A percentile compares a stretch with the other conserved stretches of the same genome.
Conservation (phyloP, 1,140 invertebrate genomes). For the Sitobion miscanthi region DNA sequence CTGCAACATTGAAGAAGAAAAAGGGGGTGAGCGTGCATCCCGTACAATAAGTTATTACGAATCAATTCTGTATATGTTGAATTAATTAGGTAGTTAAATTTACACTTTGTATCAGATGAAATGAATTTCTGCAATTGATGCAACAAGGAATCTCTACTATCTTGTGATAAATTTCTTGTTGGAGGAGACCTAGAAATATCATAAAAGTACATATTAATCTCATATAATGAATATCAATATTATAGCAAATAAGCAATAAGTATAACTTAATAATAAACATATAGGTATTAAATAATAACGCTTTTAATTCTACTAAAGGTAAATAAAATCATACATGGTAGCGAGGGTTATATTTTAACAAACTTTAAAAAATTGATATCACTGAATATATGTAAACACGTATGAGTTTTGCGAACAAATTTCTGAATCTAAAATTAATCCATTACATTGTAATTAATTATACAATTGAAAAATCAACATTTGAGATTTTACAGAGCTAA, state of each 20-base stretch:
- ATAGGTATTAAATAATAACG: not conserved
- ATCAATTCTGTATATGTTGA: not conserved
- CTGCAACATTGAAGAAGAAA: too few relatives aligned
- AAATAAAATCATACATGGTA: not conserved
- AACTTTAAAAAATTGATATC: not conserved
- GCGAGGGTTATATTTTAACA: not conserved
- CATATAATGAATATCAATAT: too few relatives aligned
- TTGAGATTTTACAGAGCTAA: not conserved
- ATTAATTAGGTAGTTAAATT: not conserved
- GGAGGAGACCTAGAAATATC: conserved; percentile 21
- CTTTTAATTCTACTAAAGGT: not conserved
- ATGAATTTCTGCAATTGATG: conserved; percentile 35
- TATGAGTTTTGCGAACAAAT: not conserved
- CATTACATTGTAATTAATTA: not conserved
- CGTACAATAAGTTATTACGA: not conserved
- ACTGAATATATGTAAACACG: not conserved
- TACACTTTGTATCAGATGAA: conserved; percentile 30
- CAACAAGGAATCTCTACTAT: not conserved
- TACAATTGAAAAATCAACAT: not conserved
- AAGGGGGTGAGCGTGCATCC: too few relatives aligned
- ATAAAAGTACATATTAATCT: not conserved
- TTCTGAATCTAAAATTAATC: not conserved
- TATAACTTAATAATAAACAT: not conserved
- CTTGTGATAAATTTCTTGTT: conserved; percentile 29
- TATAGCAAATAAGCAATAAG: not conserved